Percentiles rank a stretch among this genome's conserved stretches.
Conservation (phyloP, 2,888 invertebrate species). For the Apotomis betuletana region DNA sequence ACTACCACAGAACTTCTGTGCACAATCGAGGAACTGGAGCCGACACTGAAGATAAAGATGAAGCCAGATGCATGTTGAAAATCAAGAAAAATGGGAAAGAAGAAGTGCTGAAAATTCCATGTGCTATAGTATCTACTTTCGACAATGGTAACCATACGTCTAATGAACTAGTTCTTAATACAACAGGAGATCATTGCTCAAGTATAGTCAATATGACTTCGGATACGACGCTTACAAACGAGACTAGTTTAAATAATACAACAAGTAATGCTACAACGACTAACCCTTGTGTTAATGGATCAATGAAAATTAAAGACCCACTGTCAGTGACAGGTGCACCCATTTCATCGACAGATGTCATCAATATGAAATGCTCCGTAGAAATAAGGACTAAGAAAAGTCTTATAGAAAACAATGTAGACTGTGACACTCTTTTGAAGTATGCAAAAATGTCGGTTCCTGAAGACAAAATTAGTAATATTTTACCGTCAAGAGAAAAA, state of each 20-base stretch:
- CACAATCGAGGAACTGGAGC: conserved; percentile 1
- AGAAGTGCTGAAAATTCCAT: conserved; percentile 42
- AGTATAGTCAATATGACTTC: conserved; percentile 11
- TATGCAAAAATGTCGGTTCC: conserved; percentile 41
- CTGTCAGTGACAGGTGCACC: conserved; percentile 37
- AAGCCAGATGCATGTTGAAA: conserved; percentile 29
- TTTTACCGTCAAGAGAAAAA: conserved; percentile 38
- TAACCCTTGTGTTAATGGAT: conserved; percentile 16
- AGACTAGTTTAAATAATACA: neutral
- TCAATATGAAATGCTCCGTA: conserved; percentile 40
- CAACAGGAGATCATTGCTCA: conserved; percentile 21
- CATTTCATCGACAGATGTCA: conserved; percentile 14
- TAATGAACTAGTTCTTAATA: neutral
- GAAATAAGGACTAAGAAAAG: conserved; percentile 38
- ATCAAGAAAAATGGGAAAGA: conserved; percentile 29
- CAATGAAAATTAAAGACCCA: conserved; percentile 39
- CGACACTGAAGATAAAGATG: conserved; percentile 3
- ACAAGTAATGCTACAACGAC: neutral
- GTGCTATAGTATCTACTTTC: conserved; percentile 46
- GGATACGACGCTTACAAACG: neutral
- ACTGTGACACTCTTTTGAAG: conserved; percentile 39
- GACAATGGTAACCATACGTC: conserved; percentile 15
- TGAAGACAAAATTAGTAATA: conserved; percentile 9
- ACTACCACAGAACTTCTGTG: conserved; percentile 24
- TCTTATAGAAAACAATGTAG: conserved; percentile 35